Conservation (phyloP, 2,888 invertebrate species). For the Lithophane leautieri region DNA sequence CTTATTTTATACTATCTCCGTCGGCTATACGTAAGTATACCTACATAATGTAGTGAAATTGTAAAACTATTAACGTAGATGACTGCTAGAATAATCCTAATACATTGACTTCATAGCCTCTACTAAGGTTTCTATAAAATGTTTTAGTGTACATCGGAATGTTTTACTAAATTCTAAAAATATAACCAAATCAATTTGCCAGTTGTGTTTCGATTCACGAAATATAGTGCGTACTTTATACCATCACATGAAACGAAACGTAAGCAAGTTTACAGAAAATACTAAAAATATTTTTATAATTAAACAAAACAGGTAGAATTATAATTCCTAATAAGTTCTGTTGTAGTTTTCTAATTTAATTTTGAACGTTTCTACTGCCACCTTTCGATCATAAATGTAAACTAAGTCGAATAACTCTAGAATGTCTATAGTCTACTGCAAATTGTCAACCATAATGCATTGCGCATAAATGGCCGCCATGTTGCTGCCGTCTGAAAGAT, state of each 20-base stretch:
- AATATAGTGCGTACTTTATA: not conserved
- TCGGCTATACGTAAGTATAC: constrained; percentile 42
- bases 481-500: constrained; percentile 91
- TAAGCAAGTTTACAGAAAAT: not conserved
- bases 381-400: constrained; percentile 74
- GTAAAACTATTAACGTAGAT: constrained; percentile 18
- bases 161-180: constrained; percentile 48
- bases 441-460: constrained; percentile 91
- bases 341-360: not conserved
- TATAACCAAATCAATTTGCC: constrained; percentile 39
- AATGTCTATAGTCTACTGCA: constrained; percentile 87
- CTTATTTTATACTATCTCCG: constrained; percentile 50
- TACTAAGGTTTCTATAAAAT: constrained; percentile 16
- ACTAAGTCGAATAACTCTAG: constrained; percentile 74
- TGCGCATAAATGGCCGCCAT: constrained; percentile 91
- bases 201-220: constrained; percentile 47
- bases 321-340: not conserved
- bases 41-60: constrained; percentile 7
- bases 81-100: constrained; percentile 15
- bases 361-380: constrained; percentile 65
- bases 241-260: not conserved
- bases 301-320: not conserved
- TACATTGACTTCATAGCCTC: not conserved
- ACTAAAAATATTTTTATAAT: not conserved
- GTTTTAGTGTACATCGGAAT: constrained; percentile 30